Conservation (phyloP, 2,888 invertebrate species). For the Myopa testacea region DNA sequence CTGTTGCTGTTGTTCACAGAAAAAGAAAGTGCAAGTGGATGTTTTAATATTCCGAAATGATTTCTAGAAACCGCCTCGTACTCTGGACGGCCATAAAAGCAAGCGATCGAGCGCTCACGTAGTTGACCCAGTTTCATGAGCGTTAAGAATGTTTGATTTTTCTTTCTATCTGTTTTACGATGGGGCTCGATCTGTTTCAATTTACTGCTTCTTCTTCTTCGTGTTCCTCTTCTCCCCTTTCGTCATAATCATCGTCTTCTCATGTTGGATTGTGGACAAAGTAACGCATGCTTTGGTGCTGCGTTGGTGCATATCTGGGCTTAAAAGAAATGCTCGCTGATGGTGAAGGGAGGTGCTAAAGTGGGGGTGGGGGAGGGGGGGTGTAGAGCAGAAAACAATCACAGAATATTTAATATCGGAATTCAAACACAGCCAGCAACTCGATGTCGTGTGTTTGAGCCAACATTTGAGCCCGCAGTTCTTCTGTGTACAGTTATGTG, state of each 20-base stretch:
- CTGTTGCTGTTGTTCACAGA: constrained; percentile 41
- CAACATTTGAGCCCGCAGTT: constrained; percentile 13
- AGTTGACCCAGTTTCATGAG: constrained; percentile 60
- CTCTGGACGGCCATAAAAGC: no score
- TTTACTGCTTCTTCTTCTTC: constrained; percentile 1
- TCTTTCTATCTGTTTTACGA: constrained; percentile 23
- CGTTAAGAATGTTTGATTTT: constrained; percentile 59
- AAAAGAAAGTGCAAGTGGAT: constrained; percentile 67
- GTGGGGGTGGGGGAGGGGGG: not conserved
- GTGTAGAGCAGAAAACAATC: not conserved
- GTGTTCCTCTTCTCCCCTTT: not conserved
- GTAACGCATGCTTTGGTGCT: no score
- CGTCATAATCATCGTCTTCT: not conserved
- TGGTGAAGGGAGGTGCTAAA: not conserved
- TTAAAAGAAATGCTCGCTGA: no score
- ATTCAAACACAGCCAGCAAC: not conserved
- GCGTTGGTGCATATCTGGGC: no score
- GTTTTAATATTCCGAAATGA: constrained; percentile 63
- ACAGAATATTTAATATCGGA: not conserved
- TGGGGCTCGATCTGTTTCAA: not conserved
- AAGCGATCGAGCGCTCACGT: constrained; percentile 50
- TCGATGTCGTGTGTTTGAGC: constrained; percentile 23
- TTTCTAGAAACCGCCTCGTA: constrained; percentile 36
- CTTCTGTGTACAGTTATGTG: not conserved
- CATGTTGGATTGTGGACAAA: not conserved